Conservation (phyloP, 2,888 invertebrate species). For the Heliconius ethilla region DNA sequence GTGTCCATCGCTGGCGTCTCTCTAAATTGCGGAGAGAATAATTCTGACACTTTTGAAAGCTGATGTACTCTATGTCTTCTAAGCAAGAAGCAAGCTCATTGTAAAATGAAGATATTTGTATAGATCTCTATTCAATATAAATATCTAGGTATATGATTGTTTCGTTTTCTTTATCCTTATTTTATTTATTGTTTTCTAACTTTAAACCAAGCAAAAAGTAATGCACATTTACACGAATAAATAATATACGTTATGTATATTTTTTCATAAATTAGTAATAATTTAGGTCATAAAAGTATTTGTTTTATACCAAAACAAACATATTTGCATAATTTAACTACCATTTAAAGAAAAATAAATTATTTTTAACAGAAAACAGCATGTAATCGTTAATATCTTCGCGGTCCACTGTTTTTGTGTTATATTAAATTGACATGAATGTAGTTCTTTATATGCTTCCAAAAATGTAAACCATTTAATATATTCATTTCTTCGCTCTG, state of each 20-base stretch:
- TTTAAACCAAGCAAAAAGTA: no score
- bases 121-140: no score
- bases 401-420: conserved; percentile 41
- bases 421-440: conserved; percentile 42
- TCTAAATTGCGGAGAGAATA: conserved; percentile 47
- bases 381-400: conserved; percentile 45
- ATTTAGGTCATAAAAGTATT: conserved; percentile 35
- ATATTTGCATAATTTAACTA: conserved; percentile 34
- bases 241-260: conserved; percentile 18
- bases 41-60: conserved; percentile 41
- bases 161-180: no score
- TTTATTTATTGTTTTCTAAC: no score
- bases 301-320: conserved; percentile 26
- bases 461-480: conserved; percentile 37
- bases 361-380: conserved; percentile 36
- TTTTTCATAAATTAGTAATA: conserved; percentile 40
- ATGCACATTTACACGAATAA: background rate
- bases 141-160: no score
- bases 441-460: conserved; percentile 39
- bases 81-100: background rate
- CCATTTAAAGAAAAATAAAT: conserved; percentile 43
- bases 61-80: conserved; percentile 36
- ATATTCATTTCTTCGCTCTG: no score
- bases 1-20: conserved; percentile 44
- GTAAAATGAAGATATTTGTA: no score